Conservation (phyloP, 2,797 vertebrate species). For the Typhlichthys eigenmanni region DNA sequence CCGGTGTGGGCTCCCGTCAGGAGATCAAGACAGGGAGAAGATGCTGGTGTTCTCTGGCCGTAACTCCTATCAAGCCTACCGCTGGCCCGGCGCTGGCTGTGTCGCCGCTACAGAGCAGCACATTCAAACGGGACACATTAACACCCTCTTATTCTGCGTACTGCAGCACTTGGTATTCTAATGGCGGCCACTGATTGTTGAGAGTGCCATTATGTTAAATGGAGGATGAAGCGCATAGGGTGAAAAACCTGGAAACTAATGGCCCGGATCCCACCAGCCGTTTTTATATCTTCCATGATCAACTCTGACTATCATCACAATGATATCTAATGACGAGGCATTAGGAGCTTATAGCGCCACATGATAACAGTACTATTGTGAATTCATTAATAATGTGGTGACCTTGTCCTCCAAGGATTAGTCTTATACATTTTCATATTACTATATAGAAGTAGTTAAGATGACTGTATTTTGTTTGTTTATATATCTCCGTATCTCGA, state of each 20-base stretch:
- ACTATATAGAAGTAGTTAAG: no score
- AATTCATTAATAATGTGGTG: no score
- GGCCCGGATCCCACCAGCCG: constrained; percentile 34
- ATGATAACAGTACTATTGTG: no score
- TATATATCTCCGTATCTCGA: no score
- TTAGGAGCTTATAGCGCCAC: not conserved
- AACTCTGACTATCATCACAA: constrained; percentile 55
- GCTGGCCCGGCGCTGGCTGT: constrained; percentile 23
- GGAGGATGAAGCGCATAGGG: constrained; percentile 60
- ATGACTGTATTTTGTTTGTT: no score
- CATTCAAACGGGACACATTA: constrained; percentile 63
- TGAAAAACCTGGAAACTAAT: constrained; percentile 60
- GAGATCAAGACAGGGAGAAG: constrained; percentile 46
- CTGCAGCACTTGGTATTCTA: constrained; percentile 55
- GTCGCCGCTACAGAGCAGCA: constrained; percentile 49
- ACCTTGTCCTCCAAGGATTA: no score
- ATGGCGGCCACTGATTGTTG: constrained; percentile 55
- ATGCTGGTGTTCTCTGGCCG: constrained; percentile 58
- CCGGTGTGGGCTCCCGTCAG: constrained; percentile 44
- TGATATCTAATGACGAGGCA: constrained; percentile 46
- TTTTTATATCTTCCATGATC: constrained; percentile 59
- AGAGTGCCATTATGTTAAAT: constrained; percentile 70
- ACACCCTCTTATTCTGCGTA: constrained; percentile 65
- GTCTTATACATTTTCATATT: no score
- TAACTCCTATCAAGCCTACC: constrained; percentile 52